Conservation (phyloP, 2,888 invertebrate species). For the Ectemnius lituratus region DNA sequence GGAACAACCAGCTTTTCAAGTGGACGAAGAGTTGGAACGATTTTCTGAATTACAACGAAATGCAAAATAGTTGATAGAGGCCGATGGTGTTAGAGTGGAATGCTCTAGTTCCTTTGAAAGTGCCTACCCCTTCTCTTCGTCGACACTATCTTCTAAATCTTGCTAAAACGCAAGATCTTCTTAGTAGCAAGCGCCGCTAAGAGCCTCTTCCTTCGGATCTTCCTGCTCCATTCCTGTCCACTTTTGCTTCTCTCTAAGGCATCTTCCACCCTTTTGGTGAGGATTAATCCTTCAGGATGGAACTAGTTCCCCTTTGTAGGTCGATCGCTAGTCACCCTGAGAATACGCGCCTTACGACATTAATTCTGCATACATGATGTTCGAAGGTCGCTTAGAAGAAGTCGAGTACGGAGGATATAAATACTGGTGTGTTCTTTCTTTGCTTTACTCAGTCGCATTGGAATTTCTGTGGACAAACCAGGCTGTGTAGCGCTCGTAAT, state of each 20-base stretch:
- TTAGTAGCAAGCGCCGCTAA: constrained; percentile 58
- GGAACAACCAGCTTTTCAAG: too few relatives aligned
- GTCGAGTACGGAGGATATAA: too few relatives aligned
- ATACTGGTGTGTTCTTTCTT: too few relatives aligned
- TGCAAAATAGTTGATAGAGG: constrained; percentile 65
- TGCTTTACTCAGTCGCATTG: background rate
- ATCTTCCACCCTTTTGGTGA: constrained; percentile 32
- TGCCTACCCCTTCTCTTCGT: constrained; percentile 36
- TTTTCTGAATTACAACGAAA: constrained; percentile 72
- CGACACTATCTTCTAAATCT: constrained; percentile 48
- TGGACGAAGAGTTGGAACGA: too few relatives aligned
- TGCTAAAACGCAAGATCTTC: constrained; percentile 57
- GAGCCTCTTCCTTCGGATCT: constrained; percentile 57
- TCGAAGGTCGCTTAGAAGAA: too few relatives aligned
- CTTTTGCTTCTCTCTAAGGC: constrained; percentile 48
- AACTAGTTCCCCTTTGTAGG: constrained; percentile 57
- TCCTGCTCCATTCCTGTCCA: constrained; percentile 32
- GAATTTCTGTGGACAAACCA: constrained; percentile 34
- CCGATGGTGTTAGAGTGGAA: constrained; percentile 14
- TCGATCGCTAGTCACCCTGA: constrained; percentile 27
- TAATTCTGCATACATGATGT: too few relatives aligned
- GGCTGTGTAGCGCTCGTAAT: constrained; percentile 38
- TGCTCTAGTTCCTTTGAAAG: constrained; percentile 47
- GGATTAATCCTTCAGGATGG: constrained; percentile 23
- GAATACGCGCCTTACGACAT: too few relatives aligned